A percentile compares a stretch with the other conserved stretches of the same genome.
phyloP scores from a whole-genome alignment of 2,113 vertebrate species.

The Alaudala cheleensis region DNA sequence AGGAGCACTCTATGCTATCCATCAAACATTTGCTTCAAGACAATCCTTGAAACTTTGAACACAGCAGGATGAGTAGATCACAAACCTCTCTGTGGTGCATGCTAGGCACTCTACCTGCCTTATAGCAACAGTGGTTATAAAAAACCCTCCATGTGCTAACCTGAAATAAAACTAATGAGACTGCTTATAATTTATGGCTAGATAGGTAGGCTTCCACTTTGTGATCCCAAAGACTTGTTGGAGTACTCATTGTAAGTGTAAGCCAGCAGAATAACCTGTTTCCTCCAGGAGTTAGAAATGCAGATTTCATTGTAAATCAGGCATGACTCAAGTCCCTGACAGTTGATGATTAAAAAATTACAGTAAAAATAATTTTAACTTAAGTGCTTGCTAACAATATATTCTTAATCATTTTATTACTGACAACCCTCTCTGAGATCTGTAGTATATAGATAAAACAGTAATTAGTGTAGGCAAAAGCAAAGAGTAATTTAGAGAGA shows the following conservation, averaged over 20 bases:
- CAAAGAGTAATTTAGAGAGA: conserved; percentile 15
- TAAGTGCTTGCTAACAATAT: conserved; percentile 46
- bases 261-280: background rate
- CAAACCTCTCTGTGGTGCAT: conserved; percentile 13
- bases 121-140: conserved; percentile 4
- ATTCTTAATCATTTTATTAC: conserved; percentile 23
- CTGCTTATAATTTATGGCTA: conserved; percentile 13
- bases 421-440: background rate
- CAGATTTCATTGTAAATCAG: conserved; percentile 17
- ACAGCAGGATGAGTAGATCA: conserved; percentile 67
- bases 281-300: background rate
- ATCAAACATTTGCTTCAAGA: conserved; percentile 63
- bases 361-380: conserved; percentile 38
- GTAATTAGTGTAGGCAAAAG: conserved; percentile 50
- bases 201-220: background rate
- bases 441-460: conserved; percentile 16
- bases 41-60: conserved; percentile 60
- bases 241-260: background rate
- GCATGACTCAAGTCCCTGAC: background rate
- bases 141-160: background rate
- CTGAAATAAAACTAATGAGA: conserved; percentile 43
- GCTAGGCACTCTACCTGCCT: conserved; percentile 32
- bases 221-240: background rate
- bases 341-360: conserved; percentile 45
- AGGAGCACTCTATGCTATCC: conserved; percentile 44